Conservation (phyloP, 1,140 invertebrate genomes). For the Danaus melanippus region DNA sequence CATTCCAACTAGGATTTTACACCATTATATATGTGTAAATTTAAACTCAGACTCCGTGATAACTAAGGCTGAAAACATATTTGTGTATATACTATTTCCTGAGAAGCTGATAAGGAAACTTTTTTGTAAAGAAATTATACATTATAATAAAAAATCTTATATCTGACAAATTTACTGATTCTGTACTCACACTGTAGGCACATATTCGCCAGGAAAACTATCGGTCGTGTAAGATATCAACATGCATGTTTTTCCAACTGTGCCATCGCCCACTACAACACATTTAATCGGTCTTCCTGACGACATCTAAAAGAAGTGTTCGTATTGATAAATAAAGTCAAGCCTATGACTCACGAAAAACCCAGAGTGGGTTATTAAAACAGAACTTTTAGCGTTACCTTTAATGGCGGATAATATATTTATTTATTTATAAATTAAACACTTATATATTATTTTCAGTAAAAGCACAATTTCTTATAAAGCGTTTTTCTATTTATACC, state of each 20-base stretch:
- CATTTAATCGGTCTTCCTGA: constrained; percentile 96
- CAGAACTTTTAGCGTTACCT: constrained; percentile 10
- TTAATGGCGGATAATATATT: constrained; percentile 9
- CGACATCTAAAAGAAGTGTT: constrained; percentile 73
- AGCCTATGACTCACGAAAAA: constrained; percentile 59
- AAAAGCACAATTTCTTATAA: constrained; percentile 17
- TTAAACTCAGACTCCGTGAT: too few species aligned
- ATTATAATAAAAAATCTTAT: not conserved
- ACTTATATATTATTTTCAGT: constrained; percentile 8
- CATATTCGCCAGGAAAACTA: constrained; percentile 98
- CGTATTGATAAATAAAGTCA: constrained; percentile 52
- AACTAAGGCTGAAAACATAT: too few species aligned
- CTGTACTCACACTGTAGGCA: constrained; percentile 91
- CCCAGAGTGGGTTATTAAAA: constrained; percentile 23
- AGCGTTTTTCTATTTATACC: constrained; percentile 15
- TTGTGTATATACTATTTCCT: too few species aligned
- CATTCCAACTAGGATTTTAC: too few species aligned
- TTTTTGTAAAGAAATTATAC: not conserved
- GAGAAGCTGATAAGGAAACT: too few species aligned
- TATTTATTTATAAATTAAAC: constrained; percentile 8
- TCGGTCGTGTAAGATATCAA: constrained; percentile 99
- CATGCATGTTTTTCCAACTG: constrained; percentile 99
- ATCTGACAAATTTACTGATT: constrained; percentile 17
- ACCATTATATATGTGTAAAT: too few species aligned
- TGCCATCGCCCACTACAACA: constrained; percentile 93